Evolutionary conservation across 2,797 vertebrate species (phyloP).

Genomic region (Scomberomorus guttatus): DNA sequence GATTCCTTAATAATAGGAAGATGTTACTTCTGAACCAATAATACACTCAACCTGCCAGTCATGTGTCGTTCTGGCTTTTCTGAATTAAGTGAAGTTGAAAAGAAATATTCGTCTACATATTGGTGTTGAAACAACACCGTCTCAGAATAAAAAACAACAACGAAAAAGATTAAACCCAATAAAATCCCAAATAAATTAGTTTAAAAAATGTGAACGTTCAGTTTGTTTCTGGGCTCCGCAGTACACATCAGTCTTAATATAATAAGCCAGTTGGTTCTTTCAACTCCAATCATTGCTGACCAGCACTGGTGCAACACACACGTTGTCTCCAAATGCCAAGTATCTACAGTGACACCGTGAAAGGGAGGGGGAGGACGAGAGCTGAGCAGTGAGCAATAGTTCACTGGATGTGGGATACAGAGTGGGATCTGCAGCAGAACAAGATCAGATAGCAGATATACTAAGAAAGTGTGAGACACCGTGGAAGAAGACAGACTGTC

Average conservation of each 20-base stretch:
- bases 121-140: not conserved
- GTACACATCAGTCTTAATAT: not conserved
- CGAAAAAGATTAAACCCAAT: not conserved
- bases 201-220: no score
- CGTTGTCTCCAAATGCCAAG: constrained; percentile 81
- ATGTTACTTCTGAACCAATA: not conserved
- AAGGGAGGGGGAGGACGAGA: constrained; percentile 79
- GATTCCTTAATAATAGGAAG: not conserved
- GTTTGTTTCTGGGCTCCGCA: not conserved
- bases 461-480: constrained; percentile 71
- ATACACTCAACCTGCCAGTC: not conserved
- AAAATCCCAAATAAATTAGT: not conserved
- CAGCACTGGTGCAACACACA: constrained; percentile 58
- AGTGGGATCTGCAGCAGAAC: constrained; percentile 79
- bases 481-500: constrained; percentile 53
- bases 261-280: constrained; percentile 31
- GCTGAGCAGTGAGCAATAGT: constrained; percentile 81
- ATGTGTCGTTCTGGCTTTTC: not conserved
- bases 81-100: not conserved
- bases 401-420: constrained; percentile 80
- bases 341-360: constrained; percentile 81
- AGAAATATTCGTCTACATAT: not conserved
- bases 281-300: constrained; percentile 30
- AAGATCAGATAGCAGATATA: constrained; percentile 79
- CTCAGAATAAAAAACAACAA: constrained; percentile 2